phyloP scores from a whole-genome alignment of 2,888 invertebrate species.

The Brachypalpus laphriformis region DNA sequence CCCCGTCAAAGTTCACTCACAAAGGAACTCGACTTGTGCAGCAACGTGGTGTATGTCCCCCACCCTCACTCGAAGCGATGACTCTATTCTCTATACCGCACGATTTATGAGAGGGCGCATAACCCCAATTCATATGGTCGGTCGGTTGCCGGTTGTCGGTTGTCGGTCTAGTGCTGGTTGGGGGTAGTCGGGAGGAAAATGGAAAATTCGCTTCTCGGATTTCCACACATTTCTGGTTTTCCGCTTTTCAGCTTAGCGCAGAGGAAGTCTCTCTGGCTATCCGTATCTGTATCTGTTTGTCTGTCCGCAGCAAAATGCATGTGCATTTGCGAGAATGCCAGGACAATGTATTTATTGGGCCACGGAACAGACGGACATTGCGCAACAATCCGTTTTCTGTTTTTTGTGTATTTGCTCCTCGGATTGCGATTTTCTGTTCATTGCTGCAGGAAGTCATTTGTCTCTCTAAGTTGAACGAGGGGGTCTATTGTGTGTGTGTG shows the following conservation, averaged over 20 bases:
- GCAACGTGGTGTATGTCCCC: conserved; percentile 5
- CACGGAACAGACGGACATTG: conserved; percentile 70
- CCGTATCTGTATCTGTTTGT: conserved; percentile 18
- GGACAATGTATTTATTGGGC: conserved; percentile 73
- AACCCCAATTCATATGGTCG: conserved; percentile 71
- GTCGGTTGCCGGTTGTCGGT: conserved; percentile 17
- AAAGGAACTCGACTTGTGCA: conserved; percentile 59
- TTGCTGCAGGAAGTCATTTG: conserved; percentile 72
- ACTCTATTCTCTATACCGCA: conserved; percentile 67
- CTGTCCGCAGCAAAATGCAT: conserved; percentile 21
- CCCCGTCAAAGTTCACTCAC: conserved; percentile 45
- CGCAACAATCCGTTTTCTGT: conserved; percentile 59
- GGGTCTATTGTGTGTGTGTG: conserved; percentile 11
- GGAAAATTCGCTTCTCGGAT: conserved; percentile 71
- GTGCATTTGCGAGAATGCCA: conserved; percentile 65
- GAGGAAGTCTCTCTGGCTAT: conserved; percentile 52
- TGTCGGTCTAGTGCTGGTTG: neutral
- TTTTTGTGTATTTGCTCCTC: conserved; percentile 8
- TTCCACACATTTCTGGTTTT: conserved; percentile 73
- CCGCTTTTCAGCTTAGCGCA: conserved; percentile 68
- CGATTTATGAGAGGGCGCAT: conserved; percentile 72
- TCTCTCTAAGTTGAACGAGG: conserved; percentile 57
- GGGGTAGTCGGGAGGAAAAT: conserved; percentile 21
- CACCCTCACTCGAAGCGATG: conserved; percentile 58
- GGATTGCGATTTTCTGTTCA: conserved; percentile 70